These are phyloP conservation scores for Epinephelus malabaricus DNA, from an alignment of 2,797 vertebrate species.

Conservation along the genomic window DNA sequence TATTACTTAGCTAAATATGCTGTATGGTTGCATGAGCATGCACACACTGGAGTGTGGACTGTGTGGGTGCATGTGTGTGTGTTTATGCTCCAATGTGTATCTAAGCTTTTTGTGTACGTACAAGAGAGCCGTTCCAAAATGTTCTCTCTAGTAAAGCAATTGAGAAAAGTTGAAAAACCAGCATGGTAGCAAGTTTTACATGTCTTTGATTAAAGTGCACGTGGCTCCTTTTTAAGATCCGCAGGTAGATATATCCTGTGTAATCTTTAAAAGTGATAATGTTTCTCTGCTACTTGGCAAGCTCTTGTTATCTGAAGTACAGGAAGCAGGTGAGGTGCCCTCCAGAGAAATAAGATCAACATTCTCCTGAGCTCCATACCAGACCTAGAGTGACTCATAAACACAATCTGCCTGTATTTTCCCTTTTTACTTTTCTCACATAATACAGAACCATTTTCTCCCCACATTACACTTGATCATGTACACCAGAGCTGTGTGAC, in stretches of 20 bases:
- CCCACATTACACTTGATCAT: slow-evolving; percentile 62
- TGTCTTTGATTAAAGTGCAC: slow-evolving; percentile 38
- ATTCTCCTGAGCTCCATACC: slow-evolving; percentile 30
- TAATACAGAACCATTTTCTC: slow-evolving; percentile 62
- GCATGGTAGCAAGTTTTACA: slow-evolving; percentile 24
- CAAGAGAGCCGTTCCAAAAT: slow-evolving; percentile 28
- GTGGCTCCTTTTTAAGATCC: slow-evolving; percentile 32
- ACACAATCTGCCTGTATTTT: slow-evolving; percentile 58
- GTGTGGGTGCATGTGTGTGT: slow-evolving; percentile 29
- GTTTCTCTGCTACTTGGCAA: slow-evolving; percentile 46
- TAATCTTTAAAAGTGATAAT: slow-evolving; percentile 49
- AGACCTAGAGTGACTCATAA: slow-evolving; percentile 56
- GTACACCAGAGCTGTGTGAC: slow-evolving; percentile 40
- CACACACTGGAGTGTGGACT: slow-evolving; percentile 48
- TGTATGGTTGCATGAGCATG: slow-evolving; percentile 72
- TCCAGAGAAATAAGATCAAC: slow-evolving; percentile 49
- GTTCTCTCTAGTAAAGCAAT: slow-evolving; percentile 17
- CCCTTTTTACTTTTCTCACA: slow-evolving; percentile 53
- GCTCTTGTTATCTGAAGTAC: slow-evolving; percentile 55
- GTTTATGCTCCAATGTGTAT: slow-evolving; percentile 34
- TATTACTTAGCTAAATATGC: slow-evolving; percentile 80
- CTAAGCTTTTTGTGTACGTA: slow-evolving; percentile 38
- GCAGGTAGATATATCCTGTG: slow-evolving; percentile 29
- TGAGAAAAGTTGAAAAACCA: slow-evolving; percentile 35
- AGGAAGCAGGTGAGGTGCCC: slow-evolving; percentile 52